Base-by-base conservation (phyloP, 2,888 invertebrate genomes). In the Schrankia costaestrigalis region DNA sequence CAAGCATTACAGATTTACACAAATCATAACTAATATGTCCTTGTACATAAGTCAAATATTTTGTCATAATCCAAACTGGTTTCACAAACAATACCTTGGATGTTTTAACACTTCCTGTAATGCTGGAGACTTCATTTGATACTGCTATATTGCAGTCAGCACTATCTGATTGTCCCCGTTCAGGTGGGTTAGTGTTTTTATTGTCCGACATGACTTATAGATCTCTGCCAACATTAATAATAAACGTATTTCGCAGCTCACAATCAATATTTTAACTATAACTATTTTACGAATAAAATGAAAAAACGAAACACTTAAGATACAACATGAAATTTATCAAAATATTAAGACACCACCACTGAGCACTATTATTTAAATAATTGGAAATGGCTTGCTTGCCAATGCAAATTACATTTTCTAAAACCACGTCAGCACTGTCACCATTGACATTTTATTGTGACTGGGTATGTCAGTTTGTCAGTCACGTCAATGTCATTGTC, bases 171-270 rank as follows among this genome's bases (percentile, higher is more conserved):
- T 72, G 70, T 55, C 71, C 76, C 67, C 64, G 71, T 64, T 76
- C 73, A 53, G 66, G 67, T 54, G 70, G 70, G 69, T 53, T 72
- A 64, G 71, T 74, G 66, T 81, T 78, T 78, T 78, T 77, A 62
- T 70, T 73, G 68, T 82, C 79, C 67, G 86, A 84, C 86, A 87
- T 87, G 57, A 59, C 67, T 69, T 69, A 62, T 46, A 59, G 57
- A 60, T 57, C 63, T 64, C 70, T 62, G 68, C 67, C 68, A 71
- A 84, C 87, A 84, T 84, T 69, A 81, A 75, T 71, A 53, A 61
- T 52, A 44, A 26, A 48, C 49, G 39, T 43, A 31, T 14, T 37
- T 35, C 46, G 23, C 51, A 33, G 30, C 35, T 12, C 50, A 53
- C 46, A 42, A 46, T 37, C 31, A 50, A 44, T 42, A 38, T 25